A percentile compares a stretch with the other conserved stretches of the same genome.
Conservation (phyloP, 2,113 vertebrate genomes). For the Rutilus rutilus region DNA sequence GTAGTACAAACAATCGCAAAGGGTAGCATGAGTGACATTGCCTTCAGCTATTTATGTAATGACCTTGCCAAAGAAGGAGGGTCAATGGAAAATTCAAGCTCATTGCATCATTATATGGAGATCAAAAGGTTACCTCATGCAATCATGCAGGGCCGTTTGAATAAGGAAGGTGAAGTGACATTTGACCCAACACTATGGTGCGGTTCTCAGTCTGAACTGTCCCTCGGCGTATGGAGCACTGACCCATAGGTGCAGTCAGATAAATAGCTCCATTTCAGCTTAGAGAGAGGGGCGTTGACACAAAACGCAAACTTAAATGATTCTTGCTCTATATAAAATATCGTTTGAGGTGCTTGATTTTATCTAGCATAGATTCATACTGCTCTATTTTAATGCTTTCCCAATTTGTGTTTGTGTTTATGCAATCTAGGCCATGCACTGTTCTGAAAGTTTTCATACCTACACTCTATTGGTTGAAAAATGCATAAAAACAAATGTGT, state of each 20-base stretch:
- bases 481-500: not conserved
- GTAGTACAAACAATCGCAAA: constrained; percentile 8
- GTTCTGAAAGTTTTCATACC: constrained; percentile 3
- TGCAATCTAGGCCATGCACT: constrained; percentile 30
- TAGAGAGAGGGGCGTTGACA: not conserved
- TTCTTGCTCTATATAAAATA: not conserved
- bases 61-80: constrained; percentile 21
- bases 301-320: not conserved
- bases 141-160: constrained; percentile 26
- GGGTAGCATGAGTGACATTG: not conserved
- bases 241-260: not conserved
- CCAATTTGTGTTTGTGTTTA: constrained; percentile 12
- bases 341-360: not conserved
- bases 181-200: constrained; percentile 16
- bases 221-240: not conserved
- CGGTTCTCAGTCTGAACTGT: not conserved
- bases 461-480: constrained; percentile 1
- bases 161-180: constrained; percentile 17
- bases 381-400: not conserved
- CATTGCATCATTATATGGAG: constrained; percentile 30
- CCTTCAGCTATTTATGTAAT: constrained; percentile 9
- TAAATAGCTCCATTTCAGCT: not conserved
- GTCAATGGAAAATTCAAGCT: constrained; percentile 13
- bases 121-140: constrained; percentile 40
- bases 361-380: not conserved